Conservation (phyloP, 64 coral and sea anemone species). For the Astreopora myriophthalma region DNA sequence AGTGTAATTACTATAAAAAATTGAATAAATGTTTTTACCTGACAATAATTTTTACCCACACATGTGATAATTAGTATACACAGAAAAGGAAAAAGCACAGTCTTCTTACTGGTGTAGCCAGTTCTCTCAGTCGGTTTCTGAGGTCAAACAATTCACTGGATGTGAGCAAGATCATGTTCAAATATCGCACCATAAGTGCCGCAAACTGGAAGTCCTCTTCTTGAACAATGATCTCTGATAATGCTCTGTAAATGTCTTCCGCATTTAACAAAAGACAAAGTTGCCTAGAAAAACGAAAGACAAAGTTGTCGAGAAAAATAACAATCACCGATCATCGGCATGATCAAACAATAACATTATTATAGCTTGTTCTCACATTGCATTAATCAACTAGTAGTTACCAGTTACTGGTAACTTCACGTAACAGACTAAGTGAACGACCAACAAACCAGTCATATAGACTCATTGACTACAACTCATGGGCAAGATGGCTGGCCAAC, state of each 20-base stretch:
- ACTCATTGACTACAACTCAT: too few species aligned
- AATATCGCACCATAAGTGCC: conserved; percentile 89
- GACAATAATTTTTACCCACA: too few species aligned
- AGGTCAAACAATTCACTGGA: conserved; percentile 97
- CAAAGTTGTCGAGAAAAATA: neutral
- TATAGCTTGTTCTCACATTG: too few species aligned
- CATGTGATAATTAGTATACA: neutral
- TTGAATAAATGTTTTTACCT: too few species aligned
- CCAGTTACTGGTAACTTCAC: too few species aligned
- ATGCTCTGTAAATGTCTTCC: conserved; percentile 89
- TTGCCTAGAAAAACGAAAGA: conserved; percentile 51
- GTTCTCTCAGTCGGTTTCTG: conserved; percentile 82
- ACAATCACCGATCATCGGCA: neutral
- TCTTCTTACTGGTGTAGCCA: conserved; percentile 67
- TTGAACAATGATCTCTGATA: conserved; percentile 93
- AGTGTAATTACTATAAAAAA: too few species aligned
- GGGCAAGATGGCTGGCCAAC: too few species aligned
- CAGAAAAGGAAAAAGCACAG: neutral
- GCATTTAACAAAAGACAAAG: conserved; percentile 90
- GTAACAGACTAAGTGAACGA: too few species aligned
- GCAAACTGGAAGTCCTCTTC: conserved; percentile 95
- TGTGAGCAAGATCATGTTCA: conserved; percentile 96
- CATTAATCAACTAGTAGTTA: too few species aligned
- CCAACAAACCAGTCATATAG: too few species aligned
- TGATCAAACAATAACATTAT: too few species aligned